These are phyloP conservation scores for Lepilemur septentrionalis DNA, from an alignment of 2,797 vertebrate species.

Conservation along the genomic window DNA sequence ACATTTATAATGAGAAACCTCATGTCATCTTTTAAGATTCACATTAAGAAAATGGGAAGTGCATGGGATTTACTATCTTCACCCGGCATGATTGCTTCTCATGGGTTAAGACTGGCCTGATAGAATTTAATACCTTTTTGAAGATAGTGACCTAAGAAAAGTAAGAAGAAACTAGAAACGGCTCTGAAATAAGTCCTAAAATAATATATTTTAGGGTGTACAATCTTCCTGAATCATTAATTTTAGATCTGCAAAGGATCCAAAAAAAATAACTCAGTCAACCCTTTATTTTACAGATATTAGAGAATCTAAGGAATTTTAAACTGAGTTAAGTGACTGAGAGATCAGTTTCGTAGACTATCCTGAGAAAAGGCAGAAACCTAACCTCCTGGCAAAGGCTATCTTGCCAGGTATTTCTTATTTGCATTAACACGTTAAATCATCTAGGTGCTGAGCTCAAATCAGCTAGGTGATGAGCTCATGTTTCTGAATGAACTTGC, in stretches of 20 bases:
- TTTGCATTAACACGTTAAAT: background rate
- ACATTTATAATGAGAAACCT: background rate
- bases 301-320: slow-evolving; percentile 28
- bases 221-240: background rate
- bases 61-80: background rate
- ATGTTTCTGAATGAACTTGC: background rate
- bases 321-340: background rate
- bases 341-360: background rate
- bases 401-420: background rate
- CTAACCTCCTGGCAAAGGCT: background rate
- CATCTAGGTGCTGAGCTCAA: background rate
- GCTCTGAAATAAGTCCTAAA: background rate
- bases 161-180: background rate
- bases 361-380: background rate
- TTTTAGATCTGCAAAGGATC: background rate
- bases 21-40: slow-evolving; percentile 24
- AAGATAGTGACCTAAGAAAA: background rate
- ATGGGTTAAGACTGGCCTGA: background rate
- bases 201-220: background rate
- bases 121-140: no score
- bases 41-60: background rate
- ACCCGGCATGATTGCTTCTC: background rate
- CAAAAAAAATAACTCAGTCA: background rate
- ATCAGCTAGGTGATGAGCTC: background rate
- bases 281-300: background rate